Conservation (phyloP, 2,797 vertebrate species). For the Paguma larvata region DNA sequence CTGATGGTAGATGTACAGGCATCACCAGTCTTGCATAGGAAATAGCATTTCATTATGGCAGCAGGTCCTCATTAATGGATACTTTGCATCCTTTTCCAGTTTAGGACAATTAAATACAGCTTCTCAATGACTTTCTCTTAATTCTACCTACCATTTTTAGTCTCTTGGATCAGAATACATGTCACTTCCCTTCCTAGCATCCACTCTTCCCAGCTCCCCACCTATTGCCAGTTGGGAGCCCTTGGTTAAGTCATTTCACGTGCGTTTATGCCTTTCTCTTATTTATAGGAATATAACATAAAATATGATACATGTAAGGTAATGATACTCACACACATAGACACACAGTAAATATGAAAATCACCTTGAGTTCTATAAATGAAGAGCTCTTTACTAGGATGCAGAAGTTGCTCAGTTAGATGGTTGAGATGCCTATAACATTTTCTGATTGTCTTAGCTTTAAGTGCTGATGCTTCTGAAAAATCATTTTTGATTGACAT, state of each 20-base stretch:
- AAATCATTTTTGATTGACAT: background rate
- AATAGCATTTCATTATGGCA: background rate
- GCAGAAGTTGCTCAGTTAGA: background rate
- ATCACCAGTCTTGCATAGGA: background rate
- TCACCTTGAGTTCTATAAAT: background rate
- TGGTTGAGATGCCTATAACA: background rate
- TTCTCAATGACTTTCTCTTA: background rate
- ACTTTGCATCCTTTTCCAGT: background rate
- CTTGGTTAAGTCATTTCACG: conserved; percentile 7
- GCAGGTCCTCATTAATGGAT: background rate
- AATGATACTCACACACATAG: background rate
- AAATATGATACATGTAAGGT: background rate
- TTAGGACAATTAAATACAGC: background rate
- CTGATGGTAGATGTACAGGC: background rate
- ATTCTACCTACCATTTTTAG: background rate
- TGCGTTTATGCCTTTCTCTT: background rate
- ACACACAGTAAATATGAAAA: background rate
- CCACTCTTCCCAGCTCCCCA: background rate
- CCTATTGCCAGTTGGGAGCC: background rate
- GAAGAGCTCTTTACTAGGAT: background rate
- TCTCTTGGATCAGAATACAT: background rate
- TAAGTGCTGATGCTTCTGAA: background rate
- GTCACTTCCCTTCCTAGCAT: background rate
- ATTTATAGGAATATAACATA: background rate
- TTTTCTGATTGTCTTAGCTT: background rate